Percentiles rank a stretch among this genome's conserved stretches.
phyloP scores from a whole-genome alignment of 2,888 invertebrate species.

The Cerceris rybyensis region DNA sequence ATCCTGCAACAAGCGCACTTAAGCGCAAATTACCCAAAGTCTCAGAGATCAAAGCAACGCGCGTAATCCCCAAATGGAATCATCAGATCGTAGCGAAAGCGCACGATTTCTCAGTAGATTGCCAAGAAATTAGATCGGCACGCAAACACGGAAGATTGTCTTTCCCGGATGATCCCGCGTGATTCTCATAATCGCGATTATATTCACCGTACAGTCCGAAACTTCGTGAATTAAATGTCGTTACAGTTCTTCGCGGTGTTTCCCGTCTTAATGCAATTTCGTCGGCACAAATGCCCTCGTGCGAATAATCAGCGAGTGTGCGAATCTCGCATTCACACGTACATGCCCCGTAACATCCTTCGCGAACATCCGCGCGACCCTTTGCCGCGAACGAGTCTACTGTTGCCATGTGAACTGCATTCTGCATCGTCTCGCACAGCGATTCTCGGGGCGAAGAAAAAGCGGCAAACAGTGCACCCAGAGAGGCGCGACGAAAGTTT shows the following conservation, averaged over 20 bases:
- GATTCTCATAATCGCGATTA: too few species aligned
- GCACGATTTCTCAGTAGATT: too few species aligned
- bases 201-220: not conserved
- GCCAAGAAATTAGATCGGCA: too few species aligned
- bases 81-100: too few species aligned
- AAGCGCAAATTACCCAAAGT: too few species aligned
- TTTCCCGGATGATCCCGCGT: too few species aligned
- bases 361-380: constrained; percentile 22
- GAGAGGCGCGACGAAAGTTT: constrained; percentile 20
- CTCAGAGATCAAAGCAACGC: too few species aligned
- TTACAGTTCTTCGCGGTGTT: not conserved
- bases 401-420: constrained; percentile 25
- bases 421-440: not conserved
- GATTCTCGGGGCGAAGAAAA: constrained; percentile 4
- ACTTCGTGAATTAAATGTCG: not conserved
- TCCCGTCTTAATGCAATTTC: not conserved
- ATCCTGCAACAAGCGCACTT: too few species aligned
- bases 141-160: too few species aligned
- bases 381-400: constrained; percentile 13
- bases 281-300: not conserved
- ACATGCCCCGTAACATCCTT: constrained; percentile 27
- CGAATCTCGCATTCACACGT: constrained; percentile 21
- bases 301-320: constrained; percentile 1
- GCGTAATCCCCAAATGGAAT: too few species aligned
- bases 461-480: constrained; percentile 2